Percentiles rank a stretch among this genome's conserved stretches.
Evolutionary conservation across 2,888 invertebrate species (phyloP).

Genomic region (Drosophila crucigera): DNA sequence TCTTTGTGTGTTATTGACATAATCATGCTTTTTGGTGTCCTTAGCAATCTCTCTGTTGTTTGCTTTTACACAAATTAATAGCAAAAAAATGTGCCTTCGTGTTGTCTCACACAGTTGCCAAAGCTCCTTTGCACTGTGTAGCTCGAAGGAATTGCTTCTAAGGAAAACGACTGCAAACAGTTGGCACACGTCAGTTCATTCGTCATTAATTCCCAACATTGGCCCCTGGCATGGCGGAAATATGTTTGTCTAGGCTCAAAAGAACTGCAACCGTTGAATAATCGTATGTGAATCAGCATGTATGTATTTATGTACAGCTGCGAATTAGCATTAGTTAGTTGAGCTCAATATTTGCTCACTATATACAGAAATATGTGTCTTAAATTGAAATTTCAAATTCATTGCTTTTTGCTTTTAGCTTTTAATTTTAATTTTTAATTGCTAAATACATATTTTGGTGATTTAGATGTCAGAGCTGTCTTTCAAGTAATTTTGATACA

Average conservation of each 20-base stretch:
- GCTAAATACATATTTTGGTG: not conserved
- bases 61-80: conserved; percentile 72
- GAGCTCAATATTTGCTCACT: conserved; percentile 30
- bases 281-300: not conserved
- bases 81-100: conserved; percentile 47
- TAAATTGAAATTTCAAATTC: conserved; percentile 9
- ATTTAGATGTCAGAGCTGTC: not conserved
- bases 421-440: not conserved
- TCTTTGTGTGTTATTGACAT: conserved; percentile 38
- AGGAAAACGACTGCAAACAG: conserved; percentile 39
- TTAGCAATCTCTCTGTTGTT: conserved; percentile 59
- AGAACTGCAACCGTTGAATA: conserved; percentile 38
- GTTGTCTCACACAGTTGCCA: conserved; percentile 35
- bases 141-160: conserved; percentile 45
- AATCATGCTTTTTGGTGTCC: conserved; percentile 39
- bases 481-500: not conserved
- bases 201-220: conserved; percentile 43
- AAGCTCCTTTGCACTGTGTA: conserved; percentile 29
- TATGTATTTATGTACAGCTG: conserved; percentile 12
- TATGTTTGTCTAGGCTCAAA: conserved; percentile 58
- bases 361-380: not conserved
- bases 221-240: conserved; percentile 31
- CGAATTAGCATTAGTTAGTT: conserved; percentile 30
- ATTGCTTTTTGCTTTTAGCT: not conserved
- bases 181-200: conserved; percentile 44